Evolutionary conservation across 2,797 vertebrate genomes (phyloP), one percentile per base, ranked within the genome.

Genomic region (Rhyacichthys aspro): DNA sequence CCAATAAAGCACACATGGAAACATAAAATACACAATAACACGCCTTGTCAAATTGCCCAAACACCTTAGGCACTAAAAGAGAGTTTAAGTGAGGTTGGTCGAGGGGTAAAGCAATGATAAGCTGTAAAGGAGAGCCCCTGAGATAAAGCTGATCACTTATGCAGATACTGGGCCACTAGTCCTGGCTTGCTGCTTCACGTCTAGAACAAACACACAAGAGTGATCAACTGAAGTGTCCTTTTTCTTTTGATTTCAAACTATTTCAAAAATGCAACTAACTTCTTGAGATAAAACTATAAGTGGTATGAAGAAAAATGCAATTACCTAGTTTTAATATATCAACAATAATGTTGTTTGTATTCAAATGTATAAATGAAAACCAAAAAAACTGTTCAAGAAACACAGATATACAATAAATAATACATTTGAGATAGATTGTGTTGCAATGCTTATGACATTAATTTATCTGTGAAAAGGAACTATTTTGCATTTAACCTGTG

Each of bases 101-200:
- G 23, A 12, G 41, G 41, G 28, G 28, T 28, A 28, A 39, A 48
- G 59, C 2, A 33, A 18, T 62, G 65, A 79, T 71, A 70, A 74
- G 57, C 53, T 49, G 58, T 48, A 43, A 45, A 67, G 42, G 54
- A 50, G 67, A 64, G 18, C 16, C 48, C 76, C 76, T 72, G 37
- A 71, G 50, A 55, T 72, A 59, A 50, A 32, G 79, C 64, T 69
- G 86, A 86, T 87, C 44, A 23, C 18, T 72, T 12, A 19, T 45
- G 55, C 38, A 86, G 85, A 90, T 86, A 84, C 55, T 38, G 16
- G 54, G 14, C 48, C 42, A 71, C 67, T 72, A 15, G 45, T 79
- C 48, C 37, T 60, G 59, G 82, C 86, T 73, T 76, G 85, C 84
- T 63, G 59, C 78, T 76, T 87, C 85, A 85, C 55, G 74, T 80